Conservation (phyloP, 2,113 vertebrate genomes). For the Bubo blakistoni region DNA sequence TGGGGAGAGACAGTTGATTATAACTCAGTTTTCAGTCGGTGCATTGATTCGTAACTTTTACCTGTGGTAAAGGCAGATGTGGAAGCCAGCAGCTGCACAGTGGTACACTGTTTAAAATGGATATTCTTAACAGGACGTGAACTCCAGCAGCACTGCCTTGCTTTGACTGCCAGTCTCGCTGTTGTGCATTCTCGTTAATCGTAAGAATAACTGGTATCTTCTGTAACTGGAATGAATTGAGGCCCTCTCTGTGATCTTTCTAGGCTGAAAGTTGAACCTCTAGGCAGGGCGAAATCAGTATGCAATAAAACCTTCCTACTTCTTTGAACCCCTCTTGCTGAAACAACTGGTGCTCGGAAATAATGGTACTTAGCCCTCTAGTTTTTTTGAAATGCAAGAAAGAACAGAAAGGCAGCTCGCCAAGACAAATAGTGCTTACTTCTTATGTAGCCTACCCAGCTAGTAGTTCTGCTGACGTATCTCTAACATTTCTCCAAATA, state of each 20-base stretch:
- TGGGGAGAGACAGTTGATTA: neutral
- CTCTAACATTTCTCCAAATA: neutral
- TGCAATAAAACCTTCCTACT: constrained; percentile 66
- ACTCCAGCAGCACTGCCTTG: neutral
- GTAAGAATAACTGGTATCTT: neutral
- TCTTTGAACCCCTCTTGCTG: neutral
- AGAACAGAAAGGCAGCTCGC: neutral
- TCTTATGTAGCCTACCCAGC: neutral
- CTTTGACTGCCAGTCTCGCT: neutral
- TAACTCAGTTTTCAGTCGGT: neutral
- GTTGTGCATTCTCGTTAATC: neutral
- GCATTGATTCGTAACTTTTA: neutral
- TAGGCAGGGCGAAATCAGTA: constrained; percentile 9
- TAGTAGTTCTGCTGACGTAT: neutral
- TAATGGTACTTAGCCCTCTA: neutral
- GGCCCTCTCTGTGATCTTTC: neutral
- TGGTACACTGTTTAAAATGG: neutral
- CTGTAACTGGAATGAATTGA: neutral
- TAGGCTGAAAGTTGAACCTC: neutral
- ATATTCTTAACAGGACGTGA: neutral
- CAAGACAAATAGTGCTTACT: neutral
- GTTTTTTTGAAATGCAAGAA: neutral
- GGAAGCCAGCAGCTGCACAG: neutral
- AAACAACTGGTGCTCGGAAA: neutral
- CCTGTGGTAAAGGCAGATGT: neutral